phyloP scores from a whole-genome alignment of 2,113 vertebrate species.

The Prionailurus bengalensis region DNA sequence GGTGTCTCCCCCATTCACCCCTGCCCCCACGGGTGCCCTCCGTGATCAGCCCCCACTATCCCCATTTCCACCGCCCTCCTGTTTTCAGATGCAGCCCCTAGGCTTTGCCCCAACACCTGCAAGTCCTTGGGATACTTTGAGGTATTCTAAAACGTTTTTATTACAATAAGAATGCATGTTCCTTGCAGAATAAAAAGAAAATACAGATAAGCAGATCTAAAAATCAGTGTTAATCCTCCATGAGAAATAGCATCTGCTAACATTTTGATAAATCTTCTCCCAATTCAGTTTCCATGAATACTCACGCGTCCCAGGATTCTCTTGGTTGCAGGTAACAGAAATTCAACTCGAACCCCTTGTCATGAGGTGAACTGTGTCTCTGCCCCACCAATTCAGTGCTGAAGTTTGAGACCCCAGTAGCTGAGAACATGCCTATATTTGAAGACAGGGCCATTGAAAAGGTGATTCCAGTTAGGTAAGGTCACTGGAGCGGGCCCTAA shows the following conservation, averaged over 20 bases:
- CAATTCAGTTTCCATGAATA: background rate
- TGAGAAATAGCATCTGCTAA: background rate
- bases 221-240: background rate
- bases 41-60: background rate
- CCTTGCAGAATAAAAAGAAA: slow-evolving; percentile 35
- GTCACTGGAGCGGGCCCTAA: background rate
- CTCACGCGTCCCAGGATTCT: background rate
- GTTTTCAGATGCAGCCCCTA: background rate
- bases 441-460: background rate
- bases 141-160: background rate
- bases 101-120: background rate
- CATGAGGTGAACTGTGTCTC: background rate
- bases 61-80: rapidly evolving
- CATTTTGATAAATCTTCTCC: background rate
- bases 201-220: background rate
- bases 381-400: background rate
- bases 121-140: background rate
- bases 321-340: background rate
- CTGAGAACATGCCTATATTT: background rate
- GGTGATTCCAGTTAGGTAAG: background rate
- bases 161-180: background rate
- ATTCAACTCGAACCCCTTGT: background rate
- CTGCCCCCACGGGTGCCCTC: background rate
- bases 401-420: background rate
- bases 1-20: background rate